Base-by-base conservation (phyloP, 2,113 vertebrate species). In the Gorilla gorilla region DNA sequence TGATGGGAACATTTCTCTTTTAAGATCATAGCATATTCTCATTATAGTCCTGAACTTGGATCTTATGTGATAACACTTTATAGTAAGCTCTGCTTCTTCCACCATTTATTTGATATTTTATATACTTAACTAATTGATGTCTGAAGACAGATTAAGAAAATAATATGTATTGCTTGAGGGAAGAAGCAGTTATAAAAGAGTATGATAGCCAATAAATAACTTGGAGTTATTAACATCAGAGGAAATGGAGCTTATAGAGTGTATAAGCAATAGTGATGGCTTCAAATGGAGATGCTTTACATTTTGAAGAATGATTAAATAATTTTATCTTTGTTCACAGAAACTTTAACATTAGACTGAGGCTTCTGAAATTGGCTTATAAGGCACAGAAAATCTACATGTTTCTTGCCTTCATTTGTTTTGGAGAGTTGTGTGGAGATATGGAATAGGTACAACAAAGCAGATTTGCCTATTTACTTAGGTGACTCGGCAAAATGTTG, bases 121-220 rank as follows among this genome's bases (percentile, higher is more conserved):
- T 55, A 7, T 23, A 68, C 55, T 73, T 80, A 50, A 72, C 83
- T 22, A 94, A 61, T 20, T 87, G 27, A 72, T 72, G 4, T 88
- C 40, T 96, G 11, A 50, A 85, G 45, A 82, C 80, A 76, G 38
- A 88, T 79, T 83, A 70, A 89, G 68, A 61, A 66, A 95, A 95
- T 4, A 35, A 18, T 94, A 57, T 27, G 1, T 79, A 52, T 76
- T 94, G 35, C 59, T 90, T 87, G 35, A 84, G 18, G 20, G 20
- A 93, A 92, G 30, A 94, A 82, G 35, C 12, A 96, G 20, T 86
- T 90, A 90, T 48, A 80, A 75, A 85, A 81, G 20, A 95, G 4
- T 35, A 8, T 76, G 6, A 66, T 32, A 61, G 2, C 11, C 14
- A 88, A n/a, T 48, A 78, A 86, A 90, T 87, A 93, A 75, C 1